Evolutionary conservation across 2,888 invertebrate species (phyloP), one percentile per base, ranked within the genome.

Genomic region (Cactoblastis cactorum): DNA sequence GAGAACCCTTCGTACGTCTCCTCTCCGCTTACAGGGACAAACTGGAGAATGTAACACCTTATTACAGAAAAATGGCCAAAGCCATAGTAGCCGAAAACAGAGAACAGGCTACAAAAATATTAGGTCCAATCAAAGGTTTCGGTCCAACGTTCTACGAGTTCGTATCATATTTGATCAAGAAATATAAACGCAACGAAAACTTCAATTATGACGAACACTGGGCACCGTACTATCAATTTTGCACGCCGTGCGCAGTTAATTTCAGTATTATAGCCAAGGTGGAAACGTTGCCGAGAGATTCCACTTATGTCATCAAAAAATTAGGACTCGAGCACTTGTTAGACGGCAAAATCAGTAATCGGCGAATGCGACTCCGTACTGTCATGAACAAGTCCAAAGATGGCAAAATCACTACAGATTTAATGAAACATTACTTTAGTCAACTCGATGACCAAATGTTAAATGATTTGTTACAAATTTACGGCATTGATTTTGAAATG

Each of bases 1-100:
- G 94, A 37, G 94, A 94, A 75, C 94, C 94, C 1, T 94, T 94
- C 64, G 94, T 94, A 61, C 87, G 94, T 53, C 80, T 94, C 32
- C 83, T 94, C 43, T 94, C 94, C 45, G 94, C 94, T 11, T 94
- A 93, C 71, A 89, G 94, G 41, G 94, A 94, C 70, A 94, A 94
- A 82, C 85, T 96, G 55, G 94, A 94, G 74, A 92, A 93, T 62
- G 86, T 92, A 53, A 92, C 92, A 1, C 93, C 93, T 5, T 93
- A 91, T 69, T 94, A 94, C 67, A 92, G 93, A 67, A 92, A 93
- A 62, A 82, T 94, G 53, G 94, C 94, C 35, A 90, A 89, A 56
- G 79, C 92, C 51, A 94, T 94, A 53, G 92, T 94, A 33, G 85
- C 91, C 57, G 90, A 91, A 56, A 92, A 93, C 65, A 88, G 93